Percentiles rank a stretch among this genome's conserved stretches.
Evolutionary conservation across 2,888 invertebrate species (phyloP).

Genomic region (Phytoseiulus persimilis): DNA sequence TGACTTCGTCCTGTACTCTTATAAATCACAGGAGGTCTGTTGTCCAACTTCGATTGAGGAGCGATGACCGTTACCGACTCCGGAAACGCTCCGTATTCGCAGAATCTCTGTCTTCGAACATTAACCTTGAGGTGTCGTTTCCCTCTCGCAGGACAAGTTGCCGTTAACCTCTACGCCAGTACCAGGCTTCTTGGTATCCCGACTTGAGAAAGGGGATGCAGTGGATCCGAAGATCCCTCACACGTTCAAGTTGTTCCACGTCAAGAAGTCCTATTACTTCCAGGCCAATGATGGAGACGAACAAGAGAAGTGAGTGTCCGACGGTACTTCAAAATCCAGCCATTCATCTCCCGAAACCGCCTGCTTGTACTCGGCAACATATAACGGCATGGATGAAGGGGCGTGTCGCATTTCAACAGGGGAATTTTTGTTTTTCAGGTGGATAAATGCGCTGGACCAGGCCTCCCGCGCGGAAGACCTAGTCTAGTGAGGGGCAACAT

Average conservation of each 20-base stretch:
- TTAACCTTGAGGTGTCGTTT: too few relatives aligned
- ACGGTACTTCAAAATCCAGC: not conserved
- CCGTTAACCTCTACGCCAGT: constrained; percentile 58
- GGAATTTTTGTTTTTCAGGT: constrained; percentile 49
- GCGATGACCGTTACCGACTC: too few relatives aligned
- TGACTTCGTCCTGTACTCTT: constrained; percentile 57
- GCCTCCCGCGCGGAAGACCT: constrained; percentile 54
- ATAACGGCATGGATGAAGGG: too few relatives aligned
- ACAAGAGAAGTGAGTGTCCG: constrained; percentile 50
- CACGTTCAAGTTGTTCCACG: constrained; percentile 53
- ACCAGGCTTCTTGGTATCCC: constrained; percentile 56
- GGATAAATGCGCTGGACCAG: constrained; percentile 53
- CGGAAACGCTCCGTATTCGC: too few relatives aligned
- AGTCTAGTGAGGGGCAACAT: not conserved
- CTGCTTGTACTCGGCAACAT: too few relatives aligned
- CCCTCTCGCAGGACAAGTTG: constrained; percentile 53
- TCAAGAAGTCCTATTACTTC: constrained; percentile 54
- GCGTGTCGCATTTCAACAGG: not conserved
- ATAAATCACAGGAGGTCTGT: constrained; percentile 50
- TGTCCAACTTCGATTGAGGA: not conserved
- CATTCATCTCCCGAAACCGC: too few relatives aligned
- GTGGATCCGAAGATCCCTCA: constrained; percentile 48
- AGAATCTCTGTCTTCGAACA: too few relatives aligned
- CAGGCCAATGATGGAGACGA: constrained; percentile 54
- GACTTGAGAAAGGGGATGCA: constrained; percentile 47